These are phyloP conservation scores for Lepidothrix coronata DNA, from an alignment of 2,113 vertebrate species.

Conservation along the genomic window DNA sequence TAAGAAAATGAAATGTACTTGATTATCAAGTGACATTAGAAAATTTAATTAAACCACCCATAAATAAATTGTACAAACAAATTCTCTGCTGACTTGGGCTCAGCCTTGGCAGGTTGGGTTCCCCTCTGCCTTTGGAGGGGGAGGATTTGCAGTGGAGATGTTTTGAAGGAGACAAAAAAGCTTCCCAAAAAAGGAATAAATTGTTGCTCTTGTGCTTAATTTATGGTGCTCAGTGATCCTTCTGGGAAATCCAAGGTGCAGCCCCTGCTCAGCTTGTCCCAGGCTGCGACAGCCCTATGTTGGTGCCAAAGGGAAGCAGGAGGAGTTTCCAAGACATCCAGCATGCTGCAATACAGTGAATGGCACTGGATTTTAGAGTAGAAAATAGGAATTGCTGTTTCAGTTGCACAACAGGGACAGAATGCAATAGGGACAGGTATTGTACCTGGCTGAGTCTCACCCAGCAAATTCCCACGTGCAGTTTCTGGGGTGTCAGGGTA, in stretches of 20 bases:
- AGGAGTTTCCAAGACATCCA: neutral
- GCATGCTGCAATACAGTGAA: rapidly evolving
- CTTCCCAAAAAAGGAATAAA: slow-evolving; percentile 54
- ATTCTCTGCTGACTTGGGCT: neutral
- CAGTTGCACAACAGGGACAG: rapidly evolving
- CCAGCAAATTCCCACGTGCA: rapidly evolving
- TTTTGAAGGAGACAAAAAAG: neutral
- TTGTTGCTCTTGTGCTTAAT: neutral
- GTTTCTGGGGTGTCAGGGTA: neutral
- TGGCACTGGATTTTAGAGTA: rapidly evolving
- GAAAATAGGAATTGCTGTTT: neutral
- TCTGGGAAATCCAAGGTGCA: neutral
- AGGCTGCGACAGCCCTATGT: neutral
- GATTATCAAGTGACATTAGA: neutral
- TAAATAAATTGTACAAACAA: neutral
- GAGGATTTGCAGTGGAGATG: neutral
- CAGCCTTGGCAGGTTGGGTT: neutral
- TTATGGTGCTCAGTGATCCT: neutral
- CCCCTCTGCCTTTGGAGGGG: neutral
- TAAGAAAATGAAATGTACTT: neutral
- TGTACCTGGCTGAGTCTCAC: rapidly evolving
- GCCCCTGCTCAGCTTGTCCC: neutral
- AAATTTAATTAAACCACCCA: neutral
- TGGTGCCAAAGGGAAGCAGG: neutral
- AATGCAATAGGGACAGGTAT: neutral